phyloP scores from a whole-genome alignment of 2,113 vertebrate species.

The Corythornis madagascariensis region DNA sequence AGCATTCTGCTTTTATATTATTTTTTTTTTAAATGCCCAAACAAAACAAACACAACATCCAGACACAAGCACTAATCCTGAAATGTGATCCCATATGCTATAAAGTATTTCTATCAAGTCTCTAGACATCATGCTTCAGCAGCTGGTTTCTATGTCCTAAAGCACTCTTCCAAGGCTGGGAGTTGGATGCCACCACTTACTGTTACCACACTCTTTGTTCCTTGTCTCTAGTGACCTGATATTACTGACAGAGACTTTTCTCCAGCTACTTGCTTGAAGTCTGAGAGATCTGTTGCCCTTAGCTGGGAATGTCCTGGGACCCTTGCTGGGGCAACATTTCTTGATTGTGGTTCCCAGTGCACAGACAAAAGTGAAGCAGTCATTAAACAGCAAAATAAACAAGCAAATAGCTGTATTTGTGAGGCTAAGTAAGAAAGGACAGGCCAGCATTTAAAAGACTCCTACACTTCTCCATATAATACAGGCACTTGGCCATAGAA shows the following conservation, averaged over 20 bases:
- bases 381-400: neutral
- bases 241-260: neutral
- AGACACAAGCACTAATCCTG: neutral
- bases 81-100: neutral
- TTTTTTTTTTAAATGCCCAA: too few relatives aligned
- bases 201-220: neutral
- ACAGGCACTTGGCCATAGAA: neutral
- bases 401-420: neutral
- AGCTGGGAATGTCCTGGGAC: neutral
- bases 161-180: neutral
- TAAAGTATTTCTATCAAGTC: neutral
- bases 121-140: neutral
- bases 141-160: neutral
- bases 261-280: neutral
- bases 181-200: neutral
- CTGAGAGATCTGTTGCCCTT: neutral
- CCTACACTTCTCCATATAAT: neutral
- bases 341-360: neutral
- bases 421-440: neutral
- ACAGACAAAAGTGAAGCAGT: neutral
- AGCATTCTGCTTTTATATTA: neutral
- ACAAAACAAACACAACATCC: neutral
- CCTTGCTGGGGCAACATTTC: rapidly evolving
- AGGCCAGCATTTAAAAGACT: neutral
- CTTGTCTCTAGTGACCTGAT: neutral